Evolutionary conservation across 2,888 invertebrate species (phyloP).

Genomic region (Glaucopsyche alexis): DNA sequence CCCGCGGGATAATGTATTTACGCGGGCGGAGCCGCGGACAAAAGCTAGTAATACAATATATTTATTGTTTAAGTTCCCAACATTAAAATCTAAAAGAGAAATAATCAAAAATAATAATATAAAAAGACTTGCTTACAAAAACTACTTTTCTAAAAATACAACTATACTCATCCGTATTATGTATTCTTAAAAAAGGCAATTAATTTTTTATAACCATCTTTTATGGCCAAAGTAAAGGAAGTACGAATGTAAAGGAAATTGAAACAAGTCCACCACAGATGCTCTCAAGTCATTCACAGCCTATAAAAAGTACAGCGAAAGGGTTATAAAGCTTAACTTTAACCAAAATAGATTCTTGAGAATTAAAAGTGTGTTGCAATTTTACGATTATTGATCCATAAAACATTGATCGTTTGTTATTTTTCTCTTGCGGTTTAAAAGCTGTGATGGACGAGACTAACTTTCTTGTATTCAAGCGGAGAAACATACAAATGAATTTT

Average conservation of each 20-base stretch:
- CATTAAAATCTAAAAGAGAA: too few relatives aligned
- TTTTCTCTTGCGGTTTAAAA: conserved; percentile 5
- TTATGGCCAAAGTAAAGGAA: conserved; percentile 66
- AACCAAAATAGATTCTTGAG: conserved; percentile 54
- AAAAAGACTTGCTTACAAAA: not conserved
- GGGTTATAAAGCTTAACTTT: conserved; percentile 64
- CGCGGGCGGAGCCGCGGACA: too few relatives aligned
- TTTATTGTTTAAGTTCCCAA: too few relatives aligned
- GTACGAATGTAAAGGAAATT: conserved; percentile 71
- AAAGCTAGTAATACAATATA: too few relatives aligned
- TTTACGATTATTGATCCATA: conserved; percentile 30
- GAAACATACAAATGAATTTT: not conserved
- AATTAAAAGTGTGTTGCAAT: conserved; percentile 31
- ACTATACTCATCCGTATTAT: conserved; percentile 35
- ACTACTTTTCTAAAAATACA: not conserved
- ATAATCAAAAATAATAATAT: not conserved
- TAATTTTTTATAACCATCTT: conserved; percentile 67
- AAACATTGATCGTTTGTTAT: conserved; percentile 10
- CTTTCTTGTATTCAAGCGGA: not conserved
- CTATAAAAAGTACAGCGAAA: conserved; percentile 67
- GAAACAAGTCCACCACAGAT: conserved; percentile 75
- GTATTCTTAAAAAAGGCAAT: conserved; percentile 55
- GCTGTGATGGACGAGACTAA: not conserved
- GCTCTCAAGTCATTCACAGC: conserved; percentile 70
- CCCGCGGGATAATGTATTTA: too few relatives aligned